Percentiles rank a stretch among this genome's conserved stretches.
These are phyloP conservation scores for Dendrocincla fuliginosa DNA, from an alignment of 2,797 vertebrate genomes.

Conservation along the genomic window DNA sequence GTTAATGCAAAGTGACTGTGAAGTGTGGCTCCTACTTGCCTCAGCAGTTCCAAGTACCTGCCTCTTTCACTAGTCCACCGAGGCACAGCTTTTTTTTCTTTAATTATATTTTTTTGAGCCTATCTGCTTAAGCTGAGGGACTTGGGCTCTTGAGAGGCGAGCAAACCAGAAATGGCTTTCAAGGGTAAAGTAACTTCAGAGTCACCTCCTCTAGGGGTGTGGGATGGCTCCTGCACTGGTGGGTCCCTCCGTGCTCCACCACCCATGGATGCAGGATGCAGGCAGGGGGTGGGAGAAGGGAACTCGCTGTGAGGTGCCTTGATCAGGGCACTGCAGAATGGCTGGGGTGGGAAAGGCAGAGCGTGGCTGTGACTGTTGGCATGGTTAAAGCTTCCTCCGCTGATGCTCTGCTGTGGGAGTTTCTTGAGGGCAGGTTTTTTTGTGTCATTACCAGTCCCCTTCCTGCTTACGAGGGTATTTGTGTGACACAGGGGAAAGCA, in stretches of 20 bases:
- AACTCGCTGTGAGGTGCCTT: rapidly evolving
- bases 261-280: rapidly evolving
- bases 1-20: not conserved
- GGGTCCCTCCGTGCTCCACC: not conserved
- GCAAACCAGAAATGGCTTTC: not conserved
- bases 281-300: not conserved
- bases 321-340: not conserved
- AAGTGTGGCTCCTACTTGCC: not conserved
- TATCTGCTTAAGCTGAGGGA: not conserved
- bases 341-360: not conserved
- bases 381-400: not conserved
- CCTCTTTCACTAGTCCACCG: not conserved
- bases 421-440: not conserved
- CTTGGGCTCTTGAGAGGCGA: not conserved
- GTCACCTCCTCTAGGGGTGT: not conserved
- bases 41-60: not conserved
- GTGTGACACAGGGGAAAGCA: not conserved
- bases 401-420: not conserved
- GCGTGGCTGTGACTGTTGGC: rapidly evolving
- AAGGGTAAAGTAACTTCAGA: not conserved
- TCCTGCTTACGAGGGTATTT: not conserved
- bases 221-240: rapidly evolving
- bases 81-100: not conserved
- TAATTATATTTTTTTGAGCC: not conserved
- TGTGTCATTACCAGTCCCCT: not conserved